Evolutionary conservation across 2,888 invertebrate species (phyloP), one percentile per base, ranked within the genome.

Genomic region (Periphyllus acericola): DNA sequence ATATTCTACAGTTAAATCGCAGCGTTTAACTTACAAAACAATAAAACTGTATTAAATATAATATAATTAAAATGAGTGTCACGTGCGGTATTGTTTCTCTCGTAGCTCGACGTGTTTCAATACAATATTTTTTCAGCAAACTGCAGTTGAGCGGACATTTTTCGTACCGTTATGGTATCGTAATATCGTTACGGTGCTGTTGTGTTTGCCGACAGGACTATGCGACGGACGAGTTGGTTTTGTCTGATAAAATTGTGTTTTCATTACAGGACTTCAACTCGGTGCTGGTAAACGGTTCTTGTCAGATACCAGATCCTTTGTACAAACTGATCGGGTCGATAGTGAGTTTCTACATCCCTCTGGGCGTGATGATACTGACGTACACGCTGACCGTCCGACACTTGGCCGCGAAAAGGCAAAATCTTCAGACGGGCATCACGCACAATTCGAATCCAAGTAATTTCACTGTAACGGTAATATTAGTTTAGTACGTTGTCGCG

Each of bases 311-410:
- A 2, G 96, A 97, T 91, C 96, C 96, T 0, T 93, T 96, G 14
- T 97, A 96, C 93, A 96, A 97, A 92, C 94, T 97, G 89, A 97
- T 97, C 90, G 99, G 98, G 68, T 98, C 98, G 87, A 96, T 98
- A 90, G 95, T 98, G 90, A 97, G 98, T 90, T 99, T 99, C 93
- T 98, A 98, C 93, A 97, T 99, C 89, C 99, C 99, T 0, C 93
- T 99, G 90, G 94, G 95, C 75, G 98, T 99, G 90, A 99, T 99
- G 98, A 93, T 98, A 91, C 93, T 97, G 89, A 98, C 98, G n/a
- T 99, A 98, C 91, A 96, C 96, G 9, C 93, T 98, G 90, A 99
- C 99, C 0, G 96, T 98, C 32, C 94, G 96, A 89, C 93, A 98
- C 52, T 92, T 99, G 91, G 97, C 97, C 71, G 93, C 95, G 89